Base-by-base conservation (phyloP, 2,113 vertebrate genomes). In the Solea solea region DNA sequence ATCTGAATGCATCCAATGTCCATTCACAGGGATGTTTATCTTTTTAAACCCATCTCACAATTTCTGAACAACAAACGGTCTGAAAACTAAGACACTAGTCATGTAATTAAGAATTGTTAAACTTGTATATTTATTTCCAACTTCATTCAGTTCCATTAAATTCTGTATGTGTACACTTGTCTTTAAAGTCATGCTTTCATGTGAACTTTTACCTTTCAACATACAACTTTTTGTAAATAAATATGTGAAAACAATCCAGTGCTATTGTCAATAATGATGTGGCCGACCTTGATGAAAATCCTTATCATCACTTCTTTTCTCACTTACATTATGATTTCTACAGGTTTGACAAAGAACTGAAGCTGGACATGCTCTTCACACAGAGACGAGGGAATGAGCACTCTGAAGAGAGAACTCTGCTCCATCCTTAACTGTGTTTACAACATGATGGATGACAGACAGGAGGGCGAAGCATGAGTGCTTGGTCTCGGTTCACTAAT, bases 401-500 rank as follows among this genome's bases (percentile, higher is more conserved):
- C 2, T 2, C 34, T 34, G 34, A 4, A 34, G 34, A 34, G 2
- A 34, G 34, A 34, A 34, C 5, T 6, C 1, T 34, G 2, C 25
- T n/a, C 53, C 12, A 5, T 51, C 52, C 10, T 10, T 11, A 0
- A 3, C 5, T 34, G 27, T 39, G 28, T 57, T 57, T 10, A n/a
- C 14, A 11, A 25, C 9, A 54, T 7, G 5, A 44, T 21, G 42
- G 34, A 65, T 16, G 14, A 60, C 48, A 65, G 56, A 50, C 40
- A 25, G 44, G 62, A n/a, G 7, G 40, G 5, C 5, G 34, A 34
- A 34, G 28, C 28, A 10, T n/a, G n/a, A 41, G 14, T 8, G 1
- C 40, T 34, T 6, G 3, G 34, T 34, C 11, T 34, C 27, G 42
- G 27, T 81, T 78, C 72, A 48, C 44, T 60, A 2, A 34, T 4